These are phyloP conservation scores for Phortica magna DNA, from an alignment of 2,888 invertebrate species.

Conservation along the genomic window DNA sequence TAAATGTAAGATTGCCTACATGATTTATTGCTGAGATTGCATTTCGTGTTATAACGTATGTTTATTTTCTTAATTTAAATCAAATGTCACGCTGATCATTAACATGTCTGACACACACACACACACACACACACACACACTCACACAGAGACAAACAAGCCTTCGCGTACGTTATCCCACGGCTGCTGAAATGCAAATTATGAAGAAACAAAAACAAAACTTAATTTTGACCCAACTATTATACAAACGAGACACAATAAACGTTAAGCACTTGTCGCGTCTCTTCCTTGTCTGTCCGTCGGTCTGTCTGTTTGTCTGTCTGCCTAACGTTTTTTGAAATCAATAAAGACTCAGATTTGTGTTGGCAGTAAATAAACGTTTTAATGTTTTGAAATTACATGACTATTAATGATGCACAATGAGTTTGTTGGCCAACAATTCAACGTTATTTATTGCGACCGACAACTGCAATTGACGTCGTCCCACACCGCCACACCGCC, in stretches of 20 bases:
- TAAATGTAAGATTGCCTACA: no score
- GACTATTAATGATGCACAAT: slow-evolving; percentile 32
- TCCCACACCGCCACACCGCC: slow-evolving; percentile 36
- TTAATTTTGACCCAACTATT: neutral
- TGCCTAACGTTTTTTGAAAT: no score
- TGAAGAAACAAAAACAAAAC: neutral
- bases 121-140: neutral
- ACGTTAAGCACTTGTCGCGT: neutral
- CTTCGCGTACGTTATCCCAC: neutral
- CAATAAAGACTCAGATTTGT: neutral
- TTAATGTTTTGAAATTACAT: slow-evolving; percentile 51
- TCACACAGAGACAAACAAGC: neutral
- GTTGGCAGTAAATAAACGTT: slow-evolving; percentile 55
- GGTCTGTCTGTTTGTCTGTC: no score
- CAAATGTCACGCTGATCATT: no score
- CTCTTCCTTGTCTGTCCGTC: neutral
- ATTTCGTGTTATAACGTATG: no score
- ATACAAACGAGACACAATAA: neutral
- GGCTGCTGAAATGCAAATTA: neutral
- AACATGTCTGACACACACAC: no score
- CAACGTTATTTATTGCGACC: slow-evolving; percentile 36
- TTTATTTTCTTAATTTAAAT: no score
- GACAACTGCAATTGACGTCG: neutral
- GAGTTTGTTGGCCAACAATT: slow-evolving; percentile 28
- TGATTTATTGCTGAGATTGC: no score